These are phyloP conservation scores for Chelon labrosus DNA, from an alignment of 2,797 vertebrate species.

Conservation along the genomic window DNA sequence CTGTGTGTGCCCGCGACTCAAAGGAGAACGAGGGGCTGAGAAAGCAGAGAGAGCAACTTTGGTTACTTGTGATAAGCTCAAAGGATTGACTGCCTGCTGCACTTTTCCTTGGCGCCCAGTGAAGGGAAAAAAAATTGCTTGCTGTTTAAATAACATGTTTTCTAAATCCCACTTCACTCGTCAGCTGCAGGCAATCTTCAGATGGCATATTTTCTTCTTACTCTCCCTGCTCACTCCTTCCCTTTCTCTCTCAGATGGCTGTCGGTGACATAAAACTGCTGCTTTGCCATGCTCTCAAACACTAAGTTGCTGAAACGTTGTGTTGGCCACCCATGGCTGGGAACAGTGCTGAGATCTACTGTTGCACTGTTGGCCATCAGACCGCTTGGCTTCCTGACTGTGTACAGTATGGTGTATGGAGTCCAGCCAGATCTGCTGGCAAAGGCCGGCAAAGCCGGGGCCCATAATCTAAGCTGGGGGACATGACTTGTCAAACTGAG, in stretches of 20 bases:
- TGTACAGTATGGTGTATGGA: slow-evolving; percentile 38
- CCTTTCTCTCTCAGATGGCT: slow-evolving; percentile 54
- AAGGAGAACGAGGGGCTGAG: slow-evolving; percentile 27
- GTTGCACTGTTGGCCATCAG: slow-evolving; percentile 27
- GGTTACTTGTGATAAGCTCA: slow-evolving; percentile 72
- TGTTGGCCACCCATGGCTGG: slow-evolving; percentile 34
- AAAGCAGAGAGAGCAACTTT: slow-evolving; percentile 71
- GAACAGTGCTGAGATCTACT: slow-evolving; percentile 14
- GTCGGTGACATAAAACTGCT: slow-evolving; percentile 72
- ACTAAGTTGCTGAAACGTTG: slow-evolving; percentile 54
- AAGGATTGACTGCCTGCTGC: slow-evolving; percentile 69
- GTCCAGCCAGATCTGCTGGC: slow-evolving; percentile 51
- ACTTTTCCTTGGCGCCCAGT: slow-evolving; percentile 60
- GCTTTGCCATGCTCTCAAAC: slow-evolving; percentile 57
- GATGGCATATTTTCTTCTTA: slow-evolving; percentile 65
- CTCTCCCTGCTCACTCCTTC: slow-evolving; percentile 22
- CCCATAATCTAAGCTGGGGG: slow-evolving; percentile 38
- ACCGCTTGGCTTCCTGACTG: slow-evolving; percentile 25
- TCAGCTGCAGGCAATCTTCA: slow-evolving; percentile 70
- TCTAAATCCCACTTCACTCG: slow-evolving; percentile 78
- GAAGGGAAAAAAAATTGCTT: slow-evolving; percentile 55
- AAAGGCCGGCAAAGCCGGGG: slow-evolving; percentile 24
- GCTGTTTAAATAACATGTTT: slow-evolving; percentile 77
- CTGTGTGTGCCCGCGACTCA: slow-evolving; percentile 14
- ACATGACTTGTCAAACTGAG: slow-evolving; percentile 32